Evolutionary conservation across 1,140 invertebrate genomes (phyloP), one percentile per base, ranked within the genome.

Genomic region (Brachionus angularis): DNA sequence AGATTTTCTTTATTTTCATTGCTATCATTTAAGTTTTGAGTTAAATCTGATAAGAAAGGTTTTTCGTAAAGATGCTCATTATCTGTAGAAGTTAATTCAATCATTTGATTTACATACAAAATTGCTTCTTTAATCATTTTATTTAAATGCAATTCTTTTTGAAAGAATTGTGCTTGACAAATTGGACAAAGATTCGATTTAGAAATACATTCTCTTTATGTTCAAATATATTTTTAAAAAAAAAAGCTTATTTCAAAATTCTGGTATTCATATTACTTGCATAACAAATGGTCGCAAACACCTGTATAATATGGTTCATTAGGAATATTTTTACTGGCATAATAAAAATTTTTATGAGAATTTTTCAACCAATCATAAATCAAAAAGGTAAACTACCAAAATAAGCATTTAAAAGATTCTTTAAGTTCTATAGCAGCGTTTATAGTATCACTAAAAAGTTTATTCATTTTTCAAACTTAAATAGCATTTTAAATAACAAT

Each of bases 41-140:
- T n/a, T n/a, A n/a, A n/a, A n/a, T n/a, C n/a, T n/a, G n/a, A n/a
- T n/a, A n/a, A n/a, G n/a, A n/a, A n/a, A n/a, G n/a, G n/a, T 5
- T 16, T 42, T 58, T 58, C 34, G 10, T 5, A n/a, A n/a, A n/a
- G n/a, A n/a, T n/a, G n/a, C n/a, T n/a, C 33, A 55, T 55, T 34
- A 18, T 33, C 52, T 1, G 29, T n/a, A 2, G 14, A 18, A 29
- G 23, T 23, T 23, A 67, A 33, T 50, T 47, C 42, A 16, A 67
- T 67, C 23, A 67, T 46, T 36, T 67, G 42, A 36, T 67, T 67
- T 10, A 67, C 31, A 14, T 50, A 47, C 7, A 47, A 33, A 14
- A 67, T 34, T 5, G 62, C 62, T n/a, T 67, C 62, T 67, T 67
- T 67, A 2, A 67, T 46, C 62, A 67, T 67, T 67, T 67, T 67